A percentile compares a stretch with the other conserved stretches of the same genome.
These are phyloP conservation scores for Neosalanx taihuensis DNA, from an alignment of 2,797 vertebrate genomes.

Conservation along the genomic window DNA sequence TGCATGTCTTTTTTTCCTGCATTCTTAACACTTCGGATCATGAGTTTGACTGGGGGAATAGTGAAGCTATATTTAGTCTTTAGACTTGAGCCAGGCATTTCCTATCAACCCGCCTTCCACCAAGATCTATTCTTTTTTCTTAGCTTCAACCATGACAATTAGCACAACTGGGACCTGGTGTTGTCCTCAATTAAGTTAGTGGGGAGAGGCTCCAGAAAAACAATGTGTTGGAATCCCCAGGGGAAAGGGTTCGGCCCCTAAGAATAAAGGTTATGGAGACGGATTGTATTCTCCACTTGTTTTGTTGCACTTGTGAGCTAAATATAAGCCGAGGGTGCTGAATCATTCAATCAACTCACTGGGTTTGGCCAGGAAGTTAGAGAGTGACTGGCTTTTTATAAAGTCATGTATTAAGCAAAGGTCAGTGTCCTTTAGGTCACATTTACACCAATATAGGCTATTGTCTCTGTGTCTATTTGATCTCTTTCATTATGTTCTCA, in stretches of 20 bases:
- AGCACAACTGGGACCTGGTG: constrained; percentile 14
- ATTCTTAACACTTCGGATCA: constrained; percentile 12
- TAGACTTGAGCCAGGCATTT: constrained; percentile 59
- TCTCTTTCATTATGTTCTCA: too few species aligned
- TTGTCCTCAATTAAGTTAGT: constrained; percentile 37
- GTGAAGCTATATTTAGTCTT: constrained; percentile 68
- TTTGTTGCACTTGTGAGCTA: constrained; percentile 15
- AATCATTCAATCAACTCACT: constrained; percentile 18
- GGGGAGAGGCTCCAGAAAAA: constrained; percentile 44
- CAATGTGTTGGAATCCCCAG: constrained; percentile 57
- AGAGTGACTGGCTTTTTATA: constrained; percentile 7
- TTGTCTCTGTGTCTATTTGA: constrained; percentile 38
- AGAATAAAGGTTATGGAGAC: constrained; percentile 44
- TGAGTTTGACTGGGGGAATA: constrained; percentile 25
- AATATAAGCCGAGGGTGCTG: constrained; percentile 33
- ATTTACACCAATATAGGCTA: constrained; percentile 14
- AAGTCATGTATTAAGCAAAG: constrained; percentile 11
- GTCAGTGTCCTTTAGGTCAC: constrained; percentile 1
- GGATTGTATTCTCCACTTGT: constrained; percentile 20
- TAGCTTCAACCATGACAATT: constrained; percentile 23
- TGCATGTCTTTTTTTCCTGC: constrained; percentile 63
- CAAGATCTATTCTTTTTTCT: constrained; percentile 25
- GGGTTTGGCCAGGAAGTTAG: constrained; percentile 24
- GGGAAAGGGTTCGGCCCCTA: constrained; percentile 47
- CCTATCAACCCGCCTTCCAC: constrained; percentile 49